These are phyloP conservation scores for Melolontha melolontha DNA, from an alignment of 2,888 invertebrate species.

Conservation along the genomic window DNA sequence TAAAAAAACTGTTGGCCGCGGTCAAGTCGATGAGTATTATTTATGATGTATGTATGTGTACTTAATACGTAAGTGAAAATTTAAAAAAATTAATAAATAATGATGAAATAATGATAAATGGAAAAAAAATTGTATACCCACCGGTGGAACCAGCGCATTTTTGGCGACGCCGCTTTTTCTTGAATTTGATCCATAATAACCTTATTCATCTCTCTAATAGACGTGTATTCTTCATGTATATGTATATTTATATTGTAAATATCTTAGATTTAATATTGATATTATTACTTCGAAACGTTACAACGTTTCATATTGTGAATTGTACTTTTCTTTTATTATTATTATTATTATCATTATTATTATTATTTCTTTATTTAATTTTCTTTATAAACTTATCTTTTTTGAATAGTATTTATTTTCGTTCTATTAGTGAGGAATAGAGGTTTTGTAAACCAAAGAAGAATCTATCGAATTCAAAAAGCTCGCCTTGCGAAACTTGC, in stretches of 20 bases:
- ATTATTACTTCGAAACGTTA: constrained; percentile 13
- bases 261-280: constrained; percentile 48
- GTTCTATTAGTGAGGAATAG: constrained; percentile 53
- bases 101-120: constrained; percentile 36
- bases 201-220: constrained; percentile 53
- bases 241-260: constrained; percentile 60
- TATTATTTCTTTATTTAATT: constrained; percentile 38
- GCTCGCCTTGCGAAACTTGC: constrained; percentile 52
- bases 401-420: constrained; percentile 18
- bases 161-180: constrained; percentile 49
- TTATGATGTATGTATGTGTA: constrained; percentile 57
- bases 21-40: constrained; percentile 53
- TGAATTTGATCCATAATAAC: constrained; percentile 54
- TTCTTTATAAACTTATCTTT: constrained; percentile 49
- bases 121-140: constrained; percentile 17
- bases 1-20: constrained; percentile 51
- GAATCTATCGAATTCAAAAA: constrained; percentile 55
- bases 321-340: constrained; percentile 43
- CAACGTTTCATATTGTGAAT: constrained; percentile 46
- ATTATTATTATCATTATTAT: no score
- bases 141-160: constrained; percentile 41
- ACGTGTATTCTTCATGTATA: constrained; percentile 38
- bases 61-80: constrained; percentile 46
- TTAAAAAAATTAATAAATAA: constrained; percentile 23
- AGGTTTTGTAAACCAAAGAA: constrained; percentile 64